Evolutionary conservation across 2,888 invertebrate genomes (phyloP).

Genomic region (Ichneumoninae sp.): DNA sequence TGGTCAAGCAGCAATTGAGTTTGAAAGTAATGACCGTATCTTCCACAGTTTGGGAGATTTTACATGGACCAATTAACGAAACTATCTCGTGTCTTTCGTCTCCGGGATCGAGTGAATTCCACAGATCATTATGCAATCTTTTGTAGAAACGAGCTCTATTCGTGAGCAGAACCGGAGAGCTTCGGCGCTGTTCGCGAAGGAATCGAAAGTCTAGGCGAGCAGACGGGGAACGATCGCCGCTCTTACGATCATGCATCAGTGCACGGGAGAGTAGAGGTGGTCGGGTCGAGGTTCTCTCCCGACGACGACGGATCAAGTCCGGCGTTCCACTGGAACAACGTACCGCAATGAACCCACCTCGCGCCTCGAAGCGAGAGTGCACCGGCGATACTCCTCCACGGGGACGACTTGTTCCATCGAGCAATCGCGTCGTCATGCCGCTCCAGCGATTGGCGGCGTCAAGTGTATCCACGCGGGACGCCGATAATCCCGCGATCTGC

Average conservation of each 20-base stretch:
- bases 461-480: conserved; percentile 78
- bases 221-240: not conserved
- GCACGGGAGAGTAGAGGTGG: conserved; percentile 50
- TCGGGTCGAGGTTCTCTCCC: conserved; percentile 65
- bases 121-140: too few species aligned
- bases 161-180: not conserved
- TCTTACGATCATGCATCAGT: conserved; percentile 40
- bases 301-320: conserved; percentile 39
- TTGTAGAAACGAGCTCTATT: not conserved
- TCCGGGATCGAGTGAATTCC: too few species aligned
- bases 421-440: conserved; percentile 76
- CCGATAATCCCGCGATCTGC: conserved; percentile 22
- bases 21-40: too few species aligned
- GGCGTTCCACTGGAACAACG: conserved; percentile 80
- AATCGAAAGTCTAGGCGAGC: conserved; percentile 33
- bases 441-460: conserved; percentile 71
- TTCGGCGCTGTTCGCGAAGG: conserved; percentile 2
- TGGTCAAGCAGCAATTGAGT: too few species aligned
- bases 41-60: too few species aligned
- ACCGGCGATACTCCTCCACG: conserved; percentile 26
- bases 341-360: conserved; percentile 79
- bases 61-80: too few species aligned
- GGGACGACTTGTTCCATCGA: conserved; percentile 68
- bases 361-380: conserved; percentile 27
- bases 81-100: too few species aligned